These are phyloP conservation scores for Micromesistius poutassou DNA, from an alignment of 2,797 vertebrate genomes.

Conservation along the genomic window DNA sequence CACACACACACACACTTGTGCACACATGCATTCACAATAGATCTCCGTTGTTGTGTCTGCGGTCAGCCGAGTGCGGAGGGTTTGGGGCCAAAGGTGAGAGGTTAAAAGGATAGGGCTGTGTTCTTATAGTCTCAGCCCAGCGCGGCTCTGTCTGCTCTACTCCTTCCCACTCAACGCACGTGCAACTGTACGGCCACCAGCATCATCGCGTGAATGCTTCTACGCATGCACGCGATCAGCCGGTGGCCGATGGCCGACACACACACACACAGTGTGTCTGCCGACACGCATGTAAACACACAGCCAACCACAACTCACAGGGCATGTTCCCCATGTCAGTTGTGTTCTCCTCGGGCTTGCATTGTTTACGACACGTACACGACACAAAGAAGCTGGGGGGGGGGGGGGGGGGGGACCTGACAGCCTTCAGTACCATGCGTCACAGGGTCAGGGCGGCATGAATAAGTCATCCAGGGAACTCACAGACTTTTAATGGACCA, in stretches of 20 bases:
- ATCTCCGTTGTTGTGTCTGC: constrained; percentile 20
- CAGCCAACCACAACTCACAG: constrained; percentile 3
- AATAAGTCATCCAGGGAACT: neutral
- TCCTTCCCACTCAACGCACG: constrained; percentile 7
- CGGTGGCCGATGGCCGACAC: no score
- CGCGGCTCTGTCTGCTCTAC: constrained; percentile 38
- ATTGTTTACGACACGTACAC: neutral
- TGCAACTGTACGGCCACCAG: neutral
- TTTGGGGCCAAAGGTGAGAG: constrained; percentile 39
- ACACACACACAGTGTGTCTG: no score
- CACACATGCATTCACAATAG: neutral
- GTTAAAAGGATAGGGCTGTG: constrained; percentile 49
- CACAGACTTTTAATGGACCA: constrained; percentile 28
- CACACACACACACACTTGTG: neutral
- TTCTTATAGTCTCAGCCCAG: constrained; percentile 48
- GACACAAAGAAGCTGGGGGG: no score
- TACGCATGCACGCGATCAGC: no score
- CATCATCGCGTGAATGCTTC: neutral
- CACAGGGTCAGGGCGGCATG: constrained; percentile 11
- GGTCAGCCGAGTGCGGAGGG: constrained; percentile 19
- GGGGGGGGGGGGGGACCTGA: no score
- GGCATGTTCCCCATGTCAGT: no score
- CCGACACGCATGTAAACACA: constrained; percentile 19
- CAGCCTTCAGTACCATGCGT: no score
- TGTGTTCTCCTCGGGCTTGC: no score